Conservation (phyloP, 64 coral and sea anemone species). For the Orbicella faveolata region DNA sequence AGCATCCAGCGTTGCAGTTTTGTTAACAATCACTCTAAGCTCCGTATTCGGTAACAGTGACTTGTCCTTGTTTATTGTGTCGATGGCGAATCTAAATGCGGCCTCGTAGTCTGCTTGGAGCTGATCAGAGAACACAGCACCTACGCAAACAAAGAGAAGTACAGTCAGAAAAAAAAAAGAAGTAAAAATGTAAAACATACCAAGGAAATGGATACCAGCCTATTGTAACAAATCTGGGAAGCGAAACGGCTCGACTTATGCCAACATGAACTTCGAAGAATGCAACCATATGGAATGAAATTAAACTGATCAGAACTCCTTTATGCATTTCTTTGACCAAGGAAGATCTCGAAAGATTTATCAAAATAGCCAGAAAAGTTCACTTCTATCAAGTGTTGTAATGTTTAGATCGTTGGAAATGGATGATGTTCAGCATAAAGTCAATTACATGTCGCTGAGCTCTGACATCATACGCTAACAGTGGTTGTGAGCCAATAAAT, state of each 20-base stretch:
- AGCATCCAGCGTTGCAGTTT: constrained; percentile 22
- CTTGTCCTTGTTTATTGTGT: constrained; percentile 13
- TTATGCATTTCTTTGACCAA: neutral
- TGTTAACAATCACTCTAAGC: constrained; percentile 41
- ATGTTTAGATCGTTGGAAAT: too few relatives aligned
- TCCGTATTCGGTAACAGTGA: constrained; percentile 32
- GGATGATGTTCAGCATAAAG: neutral
- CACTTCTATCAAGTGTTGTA: neutral
- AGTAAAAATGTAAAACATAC: neutral
- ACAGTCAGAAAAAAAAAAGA: neutral
- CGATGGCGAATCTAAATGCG: constrained; percentile 31
- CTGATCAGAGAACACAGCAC: constrained; percentile 14
- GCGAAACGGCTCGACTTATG: neutral
- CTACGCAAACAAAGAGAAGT: neutral
- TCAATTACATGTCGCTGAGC: constrained; percentile 2
- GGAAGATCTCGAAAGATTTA: neutral
- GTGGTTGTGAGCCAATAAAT: neutral
- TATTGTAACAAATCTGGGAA: constrained; percentile 2
- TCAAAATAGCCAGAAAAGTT: neutral
- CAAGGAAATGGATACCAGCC: neutral
- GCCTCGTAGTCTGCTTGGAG: constrained; percentile 33
- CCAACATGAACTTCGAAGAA: neutral
- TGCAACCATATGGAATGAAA: neutral
- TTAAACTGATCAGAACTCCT: neutral
- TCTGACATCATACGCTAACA: neutral